Conservation (phyloP, 1,140 invertebrate genomes). For the Drosophila dunni region DNA sequence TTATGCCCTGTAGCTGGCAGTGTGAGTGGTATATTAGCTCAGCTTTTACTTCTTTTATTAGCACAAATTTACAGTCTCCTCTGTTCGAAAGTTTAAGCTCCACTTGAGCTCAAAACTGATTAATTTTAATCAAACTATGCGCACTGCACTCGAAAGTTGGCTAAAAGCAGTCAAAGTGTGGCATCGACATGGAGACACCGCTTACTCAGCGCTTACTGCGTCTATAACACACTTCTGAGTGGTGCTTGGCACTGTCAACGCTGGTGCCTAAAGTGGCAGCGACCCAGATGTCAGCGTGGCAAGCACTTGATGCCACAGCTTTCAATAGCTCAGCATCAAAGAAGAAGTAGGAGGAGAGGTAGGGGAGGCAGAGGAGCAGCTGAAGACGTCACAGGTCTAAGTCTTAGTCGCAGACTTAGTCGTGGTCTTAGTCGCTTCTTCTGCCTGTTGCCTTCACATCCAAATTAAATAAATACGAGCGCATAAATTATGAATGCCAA, state of each 20-base stretch:
- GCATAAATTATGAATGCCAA: constrained; percentile 64
- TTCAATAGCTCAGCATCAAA: constrained; percentile 24
- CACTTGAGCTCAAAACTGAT: too few relatives aligned
- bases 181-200: background rate
- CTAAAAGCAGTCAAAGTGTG: background rate
- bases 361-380: background rate
- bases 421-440: background rate
- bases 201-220: too few relatives aligned
- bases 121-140: background rate
- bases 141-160: background rate
- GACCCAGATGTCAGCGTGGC: constrained; percentile 40
- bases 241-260: background rate
- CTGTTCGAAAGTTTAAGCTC: background rate
- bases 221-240: too few relatives aligned
- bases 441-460: constrained; percentile 49
- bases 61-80: too few relatives aligned
- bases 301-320: constrained; percentile 30
- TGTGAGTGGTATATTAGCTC: too few relatives aligned
- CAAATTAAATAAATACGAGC: constrained; percentile 76
- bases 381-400: background rate
- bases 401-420: background rate
- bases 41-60: too few relatives aligned
- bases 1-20: too few relatives aligned
- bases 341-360: background rate
- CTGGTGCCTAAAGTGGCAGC: constrained; percentile 12